Conservation (phyloP, 2,113 vertebrate species). For the Triplophysa rosa region DNA sequence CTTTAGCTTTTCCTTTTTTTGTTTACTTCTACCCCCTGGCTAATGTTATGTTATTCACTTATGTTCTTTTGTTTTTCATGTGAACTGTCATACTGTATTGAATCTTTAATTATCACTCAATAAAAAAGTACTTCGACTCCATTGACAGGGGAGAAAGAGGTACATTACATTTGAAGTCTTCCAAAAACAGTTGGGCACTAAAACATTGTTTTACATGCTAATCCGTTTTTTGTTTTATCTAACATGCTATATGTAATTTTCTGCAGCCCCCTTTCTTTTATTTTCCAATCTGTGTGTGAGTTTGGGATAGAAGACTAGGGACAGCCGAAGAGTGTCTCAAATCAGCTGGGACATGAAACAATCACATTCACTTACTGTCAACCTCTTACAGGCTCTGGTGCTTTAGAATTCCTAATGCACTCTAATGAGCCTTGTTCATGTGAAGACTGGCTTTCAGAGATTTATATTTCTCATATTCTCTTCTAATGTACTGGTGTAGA, state of each 20-base stretch:
- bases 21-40: too few relatives aligned
- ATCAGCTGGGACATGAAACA: constrained; percentile 40
- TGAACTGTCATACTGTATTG: too few relatives aligned
- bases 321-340: constrained; percentile 38
- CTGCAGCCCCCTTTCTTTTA: constrained; percentile 7
- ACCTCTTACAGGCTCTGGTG: constrained; percentile 9
- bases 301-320: constrained; percentile 7
- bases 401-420: constrained; percentile 42
- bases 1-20: too few relatives aligned
- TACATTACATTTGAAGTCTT: too few relatives aligned
- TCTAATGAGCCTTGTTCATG: constrained; percentile 45
- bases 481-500: constrained; percentile 8
- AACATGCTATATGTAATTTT: constrained; percentile 26
- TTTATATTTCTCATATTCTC: constrained; percentile 27
- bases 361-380: constrained; percentile 49
- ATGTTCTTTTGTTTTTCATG: too few relatives aligned
- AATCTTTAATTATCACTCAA: too few relatives aligned
- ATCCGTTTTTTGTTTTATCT: constrained; percentile 2
- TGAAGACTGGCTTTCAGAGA: constrained; percentile 32
- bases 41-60: too few relatives aligned
- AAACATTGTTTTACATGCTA: neutral
- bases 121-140: too few relatives aligned
- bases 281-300: constrained; percentile 29
- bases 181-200: neutral
- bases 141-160: too few relatives aligned